These are phyloP conservation scores for Morelia viridis DNA, from an alignment of 2,797 vertebrate species.

Conservation along the genomic window DNA sequence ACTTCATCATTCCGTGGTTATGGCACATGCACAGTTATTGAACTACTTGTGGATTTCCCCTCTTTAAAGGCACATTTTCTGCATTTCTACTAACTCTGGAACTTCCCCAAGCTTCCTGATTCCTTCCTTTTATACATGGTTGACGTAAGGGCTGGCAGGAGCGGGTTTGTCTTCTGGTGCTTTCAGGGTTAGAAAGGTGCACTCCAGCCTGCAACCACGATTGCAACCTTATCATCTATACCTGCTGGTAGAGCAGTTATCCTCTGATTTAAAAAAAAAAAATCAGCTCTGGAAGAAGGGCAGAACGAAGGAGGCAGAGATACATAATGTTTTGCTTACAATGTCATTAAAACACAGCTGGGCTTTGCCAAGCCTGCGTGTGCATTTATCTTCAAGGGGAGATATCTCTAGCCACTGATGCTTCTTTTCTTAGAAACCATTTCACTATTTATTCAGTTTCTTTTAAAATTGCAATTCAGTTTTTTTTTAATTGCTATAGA, in stretches of 20 bases:
- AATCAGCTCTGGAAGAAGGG: not conserved
- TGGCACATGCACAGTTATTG: not conserved
- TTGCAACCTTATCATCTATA: not conserved
- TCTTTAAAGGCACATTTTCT: not conserved
- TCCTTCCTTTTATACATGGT: not conserved
- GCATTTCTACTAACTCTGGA: not conserved
- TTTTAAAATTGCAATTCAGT: not conserved
- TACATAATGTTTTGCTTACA: not conserved
- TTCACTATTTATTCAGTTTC: not conserved
- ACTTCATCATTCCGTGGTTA: not conserved
- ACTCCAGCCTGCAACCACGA: not conserved
- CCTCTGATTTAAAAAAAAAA: not conserved
- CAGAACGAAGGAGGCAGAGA: not conserved
- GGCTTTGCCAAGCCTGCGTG: not conserved
- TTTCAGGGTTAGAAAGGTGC: not conserved
- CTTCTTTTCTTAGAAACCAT: not conserved
- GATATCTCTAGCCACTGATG: not conserved
- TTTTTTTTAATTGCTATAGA: not conserved
- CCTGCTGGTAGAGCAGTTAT: not conserved
- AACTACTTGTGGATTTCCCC: not conserved
- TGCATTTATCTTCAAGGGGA: not conserved
- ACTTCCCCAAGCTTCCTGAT: not conserved
- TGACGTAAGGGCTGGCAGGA: not conserved
- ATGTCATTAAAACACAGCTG: not conserved
- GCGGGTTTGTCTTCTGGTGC: not conserved